A percentile compares a stretch with the other conserved stretches of the same genome.
phyloP scores from a whole-genome alignment of 23 tunicate genomes.

The Phallusia fumigata region DNA sequence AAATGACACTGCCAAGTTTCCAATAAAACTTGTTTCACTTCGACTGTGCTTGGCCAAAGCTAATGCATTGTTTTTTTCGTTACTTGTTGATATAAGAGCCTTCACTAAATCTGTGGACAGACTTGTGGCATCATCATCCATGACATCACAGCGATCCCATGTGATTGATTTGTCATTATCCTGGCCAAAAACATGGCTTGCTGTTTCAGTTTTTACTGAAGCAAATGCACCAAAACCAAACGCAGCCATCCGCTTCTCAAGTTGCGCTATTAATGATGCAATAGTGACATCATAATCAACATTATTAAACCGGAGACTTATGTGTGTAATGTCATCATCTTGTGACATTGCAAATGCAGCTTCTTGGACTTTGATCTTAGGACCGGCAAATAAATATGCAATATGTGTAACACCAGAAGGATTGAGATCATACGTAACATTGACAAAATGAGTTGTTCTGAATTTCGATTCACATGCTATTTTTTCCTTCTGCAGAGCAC shows the following conservation, averaged over 20 bases:
- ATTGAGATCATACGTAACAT: conserved; percentile 14
- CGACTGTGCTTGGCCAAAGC: not conserved
- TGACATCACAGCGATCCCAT: conserved; percentile 17
- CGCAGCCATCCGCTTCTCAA: conserved; percentile 8
- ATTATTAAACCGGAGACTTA: conserved; percentile 25
- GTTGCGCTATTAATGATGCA: conserved; percentile 22
- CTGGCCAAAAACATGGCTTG: not conserved
- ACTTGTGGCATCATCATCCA: conserved; percentile 5
- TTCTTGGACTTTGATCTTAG: conserved; percentile 26
- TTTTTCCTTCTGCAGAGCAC: conserved; percentile 21
- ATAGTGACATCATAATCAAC: conserved; percentile 26
- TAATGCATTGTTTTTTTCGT: not conserved
- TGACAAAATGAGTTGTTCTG: conserved; percentile 18
- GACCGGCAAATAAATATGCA: conserved; percentile 55
- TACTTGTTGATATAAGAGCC: not conserved
- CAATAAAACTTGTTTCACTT: not conserved
- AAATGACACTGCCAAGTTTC: not conserved
- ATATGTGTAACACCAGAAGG: conserved; percentile 18
- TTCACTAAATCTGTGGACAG: not conserved
- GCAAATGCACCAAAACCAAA: conserved; percentile 60
- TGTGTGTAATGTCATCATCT: conserved; percentile 5
- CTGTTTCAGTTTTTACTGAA: not conserved
- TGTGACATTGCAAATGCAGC: conserved; percentile 15
- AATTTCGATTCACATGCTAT: conserved; percentile 11
- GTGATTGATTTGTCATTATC: not conserved